These are phyloP conservation scores for Gallinago undulata DNA, from an alignment of 2,113 vertebrate genomes.

Conservation along the genomic window DNA sequence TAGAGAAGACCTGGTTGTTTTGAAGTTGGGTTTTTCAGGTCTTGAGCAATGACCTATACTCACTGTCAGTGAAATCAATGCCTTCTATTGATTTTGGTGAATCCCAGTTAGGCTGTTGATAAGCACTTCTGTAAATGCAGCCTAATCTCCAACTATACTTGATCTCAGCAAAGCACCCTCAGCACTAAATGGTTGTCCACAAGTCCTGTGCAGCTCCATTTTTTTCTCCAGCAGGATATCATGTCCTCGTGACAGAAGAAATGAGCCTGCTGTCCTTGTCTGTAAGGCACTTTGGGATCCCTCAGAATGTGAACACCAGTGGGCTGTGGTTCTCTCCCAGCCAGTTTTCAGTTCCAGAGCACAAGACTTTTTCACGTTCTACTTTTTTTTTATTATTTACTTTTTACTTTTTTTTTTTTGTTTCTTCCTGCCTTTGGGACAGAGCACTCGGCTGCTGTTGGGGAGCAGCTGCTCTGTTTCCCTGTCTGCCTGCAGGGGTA, in stretches of 20 bases:
- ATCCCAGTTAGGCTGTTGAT: background rate
- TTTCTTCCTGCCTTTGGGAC: background rate
- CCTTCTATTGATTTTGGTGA: background rate
- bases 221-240: background rate
- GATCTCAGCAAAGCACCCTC: background rate
- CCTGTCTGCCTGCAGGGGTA: background rate
- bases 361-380: background rate
- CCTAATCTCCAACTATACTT: background rate
- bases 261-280: background rate
- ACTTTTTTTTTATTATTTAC: background rate
- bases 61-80: background rate
- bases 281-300: background rate
- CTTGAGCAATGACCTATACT: background rate
- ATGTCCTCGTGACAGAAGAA: background rate
- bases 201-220: background rate
- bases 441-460: background rate
- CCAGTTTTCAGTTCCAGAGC: background rate
- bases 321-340: background rate
- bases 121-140: background rate
- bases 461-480: constrained; percentile 47
- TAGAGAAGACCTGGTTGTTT: background rate
- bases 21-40: background rate
- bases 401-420: background rate
- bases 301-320: rapidly evolving
- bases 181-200: background rate